Percentiles rank a stretch among this genome's conserved stretches.
Conservation (phyloP, 2,888 invertebrate species). For the Liposcelis brunnea region DNA sequence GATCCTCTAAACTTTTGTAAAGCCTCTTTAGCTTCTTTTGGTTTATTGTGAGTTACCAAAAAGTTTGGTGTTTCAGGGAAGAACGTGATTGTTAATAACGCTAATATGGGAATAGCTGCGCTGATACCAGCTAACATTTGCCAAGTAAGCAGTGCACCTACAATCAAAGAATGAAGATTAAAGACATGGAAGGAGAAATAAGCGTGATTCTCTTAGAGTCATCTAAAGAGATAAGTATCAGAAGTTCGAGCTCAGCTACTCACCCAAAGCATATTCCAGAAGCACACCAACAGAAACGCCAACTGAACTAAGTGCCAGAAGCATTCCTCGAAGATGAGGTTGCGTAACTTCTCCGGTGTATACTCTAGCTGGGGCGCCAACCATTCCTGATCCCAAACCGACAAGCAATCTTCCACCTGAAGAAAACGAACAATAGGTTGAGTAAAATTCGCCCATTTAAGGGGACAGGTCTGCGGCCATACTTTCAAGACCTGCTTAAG, state of each 20-base stretch:
- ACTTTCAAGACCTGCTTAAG: too few species aligned
- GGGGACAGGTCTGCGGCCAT: too few species aligned
- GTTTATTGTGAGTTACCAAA: constrained; percentile 40
- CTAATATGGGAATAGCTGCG: constrained; percentile 38
- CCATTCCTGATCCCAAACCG: constrained; percentile 54
- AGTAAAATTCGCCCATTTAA: too few species aligned
- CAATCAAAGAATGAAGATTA: constrained; percentile 27
- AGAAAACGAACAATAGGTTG: too few species aligned
- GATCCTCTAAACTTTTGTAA: constrained; percentile 40
- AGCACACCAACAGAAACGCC: constrained; percentile 37
- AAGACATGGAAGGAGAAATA: too few species aligned
- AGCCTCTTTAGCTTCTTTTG: constrained; percentile 39
- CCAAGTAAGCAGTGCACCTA: constrained; percentile 45
- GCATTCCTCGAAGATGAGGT: constrained; percentile 54
- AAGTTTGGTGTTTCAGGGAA: constrained; percentile 59
- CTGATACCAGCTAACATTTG: constrained; percentile 44
- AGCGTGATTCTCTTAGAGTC: too few species aligned
- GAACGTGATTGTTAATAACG: constrained; percentile 39
- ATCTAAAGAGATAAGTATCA: neutral
- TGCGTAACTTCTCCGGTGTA: constrained; percentile 55
- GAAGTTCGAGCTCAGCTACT: neutral
- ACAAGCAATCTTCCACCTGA: constrained; percentile 36
- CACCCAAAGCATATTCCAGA: constrained; percentile 20
- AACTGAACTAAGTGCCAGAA: constrained; percentile 52
- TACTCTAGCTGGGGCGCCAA: constrained; percentile 49